These are phyloP conservation scores for Aphaenogaster ashmeadi DNA, from an alignment of 1,140 invertebrate genomes.

Conservation along the genomic window DNA sequence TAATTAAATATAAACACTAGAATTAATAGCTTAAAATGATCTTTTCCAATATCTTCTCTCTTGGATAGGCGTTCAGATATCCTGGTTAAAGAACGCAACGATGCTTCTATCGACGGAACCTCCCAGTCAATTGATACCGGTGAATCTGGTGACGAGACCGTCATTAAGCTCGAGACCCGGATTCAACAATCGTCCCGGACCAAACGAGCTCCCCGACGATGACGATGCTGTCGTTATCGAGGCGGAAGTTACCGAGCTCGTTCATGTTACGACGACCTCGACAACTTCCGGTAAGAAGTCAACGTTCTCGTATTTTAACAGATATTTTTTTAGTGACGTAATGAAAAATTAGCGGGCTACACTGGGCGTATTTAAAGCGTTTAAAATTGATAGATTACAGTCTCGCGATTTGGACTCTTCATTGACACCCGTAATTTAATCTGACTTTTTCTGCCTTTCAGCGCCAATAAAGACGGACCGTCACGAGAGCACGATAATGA, in stretches of 20 bases:
- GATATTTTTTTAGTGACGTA: neutral
- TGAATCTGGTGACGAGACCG: conserved; percentile 81
- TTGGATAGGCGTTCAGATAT: conserved; percentile 81
- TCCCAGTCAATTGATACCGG: conserved; percentile 78
- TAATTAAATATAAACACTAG: neutral
- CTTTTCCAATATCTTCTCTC: neutral
- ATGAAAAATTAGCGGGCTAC: neutral
- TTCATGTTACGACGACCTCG: conserved; percentile 68
- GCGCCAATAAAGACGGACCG: conserved; percentile 80
- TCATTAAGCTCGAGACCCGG: conserved; percentile 71
- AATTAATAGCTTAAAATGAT: neutral
- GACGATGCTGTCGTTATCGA: conserved; percentile 84
- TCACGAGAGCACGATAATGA: conserved; percentile 87
- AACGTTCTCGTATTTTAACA: conserved; percentile 15
- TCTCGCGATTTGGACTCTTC: neutral
- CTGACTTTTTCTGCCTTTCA: conserved; percentile 16
- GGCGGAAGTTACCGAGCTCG: conserved; percentile 79
- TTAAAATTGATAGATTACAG: neutral
- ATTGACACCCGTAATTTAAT: neutral
- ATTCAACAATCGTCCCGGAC: conserved; percentile 66
- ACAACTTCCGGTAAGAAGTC: conserved; percentile 63
- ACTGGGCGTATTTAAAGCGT: neutral
- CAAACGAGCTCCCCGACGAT: conserved; percentile 80
- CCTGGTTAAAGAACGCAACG: conserved; percentile 84
- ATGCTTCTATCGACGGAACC: conserved; percentile 78